Conservation (phyloP, 2,888 invertebrate genomes). For the Temnothorax rugatulus region DNA sequence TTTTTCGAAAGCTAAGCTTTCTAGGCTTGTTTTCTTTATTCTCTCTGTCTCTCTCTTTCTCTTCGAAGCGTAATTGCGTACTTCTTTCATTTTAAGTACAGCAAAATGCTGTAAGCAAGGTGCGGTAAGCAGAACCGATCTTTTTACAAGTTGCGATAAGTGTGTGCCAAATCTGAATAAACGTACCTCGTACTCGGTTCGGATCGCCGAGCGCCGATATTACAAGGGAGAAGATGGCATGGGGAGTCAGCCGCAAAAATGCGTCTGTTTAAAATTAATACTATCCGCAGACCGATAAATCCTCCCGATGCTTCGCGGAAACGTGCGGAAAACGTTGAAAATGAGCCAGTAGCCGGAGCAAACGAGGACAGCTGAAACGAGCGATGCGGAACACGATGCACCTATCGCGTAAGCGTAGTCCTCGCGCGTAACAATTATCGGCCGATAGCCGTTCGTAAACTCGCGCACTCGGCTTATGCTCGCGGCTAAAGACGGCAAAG, state of each 20-base stretch:
- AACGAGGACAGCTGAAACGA: constrained; percentile 72
- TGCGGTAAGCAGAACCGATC: constrained; percentile 1
- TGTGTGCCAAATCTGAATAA: constrained; percentile 20
- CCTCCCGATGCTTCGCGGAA: constrained; percentile 64
- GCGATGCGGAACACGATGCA: constrained; percentile 74
- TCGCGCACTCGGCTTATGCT: constrained; percentile 7
- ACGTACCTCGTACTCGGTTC: neutral
- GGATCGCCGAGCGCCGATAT: constrained; percentile 4
- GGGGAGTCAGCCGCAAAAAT: constrained; percentile 19
- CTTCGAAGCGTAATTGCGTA: constrained; percentile 1
- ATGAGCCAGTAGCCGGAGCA: constrained; percentile 71
- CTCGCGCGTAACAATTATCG: constrained; percentile 70
- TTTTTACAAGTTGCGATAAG: constrained; percentile 31
- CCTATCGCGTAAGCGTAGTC: constrained; percentile 64
- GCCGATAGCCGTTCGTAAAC: constrained; percentile 53
- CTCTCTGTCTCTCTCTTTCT: neutral
- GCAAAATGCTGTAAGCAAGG: neutral
- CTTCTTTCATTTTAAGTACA: neutral
- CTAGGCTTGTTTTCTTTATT: neutral
- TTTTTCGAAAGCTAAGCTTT: constrained; percentile 5
- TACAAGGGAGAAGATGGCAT: neutral
- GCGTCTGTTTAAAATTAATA: constrained; percentile 67
- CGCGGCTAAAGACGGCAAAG: constrained; percentile 13
- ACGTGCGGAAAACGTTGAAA: constrained; percentile 69
- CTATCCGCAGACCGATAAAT: constrained; percentile 68